Evolutionary conservation across 1,140 invertebrate genomes (phyloP).

Genomic region (Paracyclopina nana): DNA sequence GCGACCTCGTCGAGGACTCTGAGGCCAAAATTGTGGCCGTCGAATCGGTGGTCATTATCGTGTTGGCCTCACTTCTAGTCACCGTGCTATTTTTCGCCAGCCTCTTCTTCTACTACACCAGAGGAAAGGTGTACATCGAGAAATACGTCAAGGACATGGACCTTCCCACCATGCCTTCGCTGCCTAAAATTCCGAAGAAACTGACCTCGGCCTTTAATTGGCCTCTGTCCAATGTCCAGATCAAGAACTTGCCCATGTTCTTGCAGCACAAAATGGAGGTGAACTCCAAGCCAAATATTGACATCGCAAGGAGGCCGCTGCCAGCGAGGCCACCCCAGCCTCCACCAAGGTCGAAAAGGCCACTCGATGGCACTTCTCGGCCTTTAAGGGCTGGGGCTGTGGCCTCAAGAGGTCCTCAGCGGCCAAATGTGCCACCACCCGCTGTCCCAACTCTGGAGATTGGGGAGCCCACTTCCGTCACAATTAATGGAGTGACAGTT

Average conservation of each 20-base stretch:
- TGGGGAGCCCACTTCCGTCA: neutral
- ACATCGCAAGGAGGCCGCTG: neutral
- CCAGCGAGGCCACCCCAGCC: neutral
- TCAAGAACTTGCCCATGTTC: neutral
- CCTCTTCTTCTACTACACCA: slow-evolving; percentile 20
- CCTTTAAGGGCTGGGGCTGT: slow-evolving; percentile 1
- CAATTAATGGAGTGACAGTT: neutral
- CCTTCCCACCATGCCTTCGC: neutral
- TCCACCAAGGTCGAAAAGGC: neutral
- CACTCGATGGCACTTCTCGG: no score
- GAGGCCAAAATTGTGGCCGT: no score
- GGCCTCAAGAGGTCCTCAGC: neutral
- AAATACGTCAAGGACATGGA: slow-evolving; percentile 17
- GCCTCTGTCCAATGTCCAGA: slow-evolving; percentile 3
- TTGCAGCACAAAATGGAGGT: no score
- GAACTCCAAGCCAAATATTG: no score
- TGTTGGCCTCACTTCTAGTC: slow-evolving; percentile 9
- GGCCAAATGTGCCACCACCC: neutral
- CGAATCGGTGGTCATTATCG: slow-evolving; percentile 16
- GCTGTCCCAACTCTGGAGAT: neutral
- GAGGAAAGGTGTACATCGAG: slow-evolving; percentile 17
- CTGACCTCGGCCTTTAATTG: no score
- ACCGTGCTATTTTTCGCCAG: neutral
- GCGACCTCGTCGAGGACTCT: slow-evolving; percentile 24
- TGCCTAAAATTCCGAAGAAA: slow-evolving; percentile 2